These are phyloP conservation scores for Schizothorax lantsangensis DNA, from an alignment of 2,797 vertebrate species.

Conservation along the genomic window DNA sequence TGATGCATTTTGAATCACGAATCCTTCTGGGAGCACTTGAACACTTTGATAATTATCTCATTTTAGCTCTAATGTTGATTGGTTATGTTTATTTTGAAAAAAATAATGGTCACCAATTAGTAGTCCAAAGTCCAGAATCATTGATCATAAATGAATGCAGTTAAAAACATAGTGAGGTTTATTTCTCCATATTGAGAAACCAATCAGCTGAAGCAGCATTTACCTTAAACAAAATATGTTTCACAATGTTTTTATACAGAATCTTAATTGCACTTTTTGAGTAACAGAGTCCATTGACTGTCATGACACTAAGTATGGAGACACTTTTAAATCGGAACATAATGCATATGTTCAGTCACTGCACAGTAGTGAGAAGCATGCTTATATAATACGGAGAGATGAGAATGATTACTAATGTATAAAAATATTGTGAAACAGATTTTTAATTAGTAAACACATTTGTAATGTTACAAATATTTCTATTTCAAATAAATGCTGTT, in stretches of 20 bases:
- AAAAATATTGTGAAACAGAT: too few relatives aligned
- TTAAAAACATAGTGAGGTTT: background rate
- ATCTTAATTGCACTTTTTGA: background rate
- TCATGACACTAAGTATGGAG: background rate
- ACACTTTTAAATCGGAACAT: background rate
- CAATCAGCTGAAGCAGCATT: background rate
- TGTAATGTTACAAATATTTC: too few relatives aligned
- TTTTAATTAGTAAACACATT: too few relatives aligned
- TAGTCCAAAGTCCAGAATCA: background rate
- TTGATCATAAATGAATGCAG: background rate
- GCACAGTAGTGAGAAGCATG: too few relatives aligned
- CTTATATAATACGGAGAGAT: too few relatives aligned
- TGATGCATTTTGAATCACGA: background rate
- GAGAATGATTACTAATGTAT: too few relatives aligned
- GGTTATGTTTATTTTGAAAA: background rate
- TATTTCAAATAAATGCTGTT: too few relatives aligned
- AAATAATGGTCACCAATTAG: background rate
- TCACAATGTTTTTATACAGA: background rate
- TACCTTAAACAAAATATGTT: background rate
- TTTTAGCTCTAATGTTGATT: background rate
- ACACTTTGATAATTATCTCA: background rate
- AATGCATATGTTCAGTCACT: background rate
- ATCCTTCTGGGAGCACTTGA: background rate
- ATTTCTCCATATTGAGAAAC: background rate
- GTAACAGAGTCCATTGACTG: background rate